A percentile compares a stretch with the other conserved stretches of the same genome.
Conservation (phyloP, 2,888 invertebrate species). For the Scaptodrosophila latifasciaeformis region DNA sequence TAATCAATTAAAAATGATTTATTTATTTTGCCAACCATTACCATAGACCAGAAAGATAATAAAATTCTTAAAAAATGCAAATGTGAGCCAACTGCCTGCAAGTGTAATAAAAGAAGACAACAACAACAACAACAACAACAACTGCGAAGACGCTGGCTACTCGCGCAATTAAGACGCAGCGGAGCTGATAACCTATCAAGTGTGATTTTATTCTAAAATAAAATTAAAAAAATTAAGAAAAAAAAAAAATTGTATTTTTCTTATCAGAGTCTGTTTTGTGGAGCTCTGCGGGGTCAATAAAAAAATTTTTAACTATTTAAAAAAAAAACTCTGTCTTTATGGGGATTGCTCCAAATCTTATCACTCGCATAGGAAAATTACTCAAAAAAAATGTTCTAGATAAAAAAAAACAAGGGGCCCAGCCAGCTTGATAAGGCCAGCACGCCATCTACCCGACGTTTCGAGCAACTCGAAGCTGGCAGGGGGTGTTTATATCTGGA, state of each 20-base stretch:
- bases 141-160: conserved; percentile 29
- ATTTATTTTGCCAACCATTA: too few species aligned
- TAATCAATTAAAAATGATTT: too few species aligned
- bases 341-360: too few species aligned
- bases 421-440: too few species aligned
- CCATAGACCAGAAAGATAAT: conserved; percentile 35
- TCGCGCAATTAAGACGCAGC: not conserved
- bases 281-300: not conserved
- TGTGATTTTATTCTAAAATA: conserved; percentile 52
- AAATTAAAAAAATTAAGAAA: conserved; percentile 19
- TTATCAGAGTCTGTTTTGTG: not conserved
- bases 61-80: conserved; percentile 54
- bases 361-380: too few species aligned
- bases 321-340: too few species aligned
- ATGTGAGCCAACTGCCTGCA: conserved; percentile 62
- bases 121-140: conserved; percentile 34
- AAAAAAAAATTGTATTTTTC: not conserved
- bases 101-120: conserved; percentile 44
- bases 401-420: too few species aligned
- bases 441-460: too few species aligned
- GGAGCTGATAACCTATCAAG: conserved; percentile 59
- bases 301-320: not conserved
- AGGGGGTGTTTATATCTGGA: too few species aligned
- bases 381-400: too few species aligned
- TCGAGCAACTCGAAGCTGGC: too few species aligned